Evolutionary conservation across 2,888 invertebrate species (phyloP).

Genomic region (Xylocampa areola): DNA sequence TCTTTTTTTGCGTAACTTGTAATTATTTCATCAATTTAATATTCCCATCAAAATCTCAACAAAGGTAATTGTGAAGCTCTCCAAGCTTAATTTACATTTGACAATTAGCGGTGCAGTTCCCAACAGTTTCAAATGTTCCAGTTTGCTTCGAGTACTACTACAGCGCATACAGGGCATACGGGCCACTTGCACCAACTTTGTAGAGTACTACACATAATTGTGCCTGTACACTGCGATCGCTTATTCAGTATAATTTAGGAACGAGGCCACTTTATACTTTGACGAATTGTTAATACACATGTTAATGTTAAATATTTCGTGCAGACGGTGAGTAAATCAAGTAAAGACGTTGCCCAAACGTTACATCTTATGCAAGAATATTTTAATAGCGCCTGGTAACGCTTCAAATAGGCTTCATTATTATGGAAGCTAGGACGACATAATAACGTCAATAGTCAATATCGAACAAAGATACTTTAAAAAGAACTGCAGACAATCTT

Average conservation of each 20-base stretch:
- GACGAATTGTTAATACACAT: not conserved
- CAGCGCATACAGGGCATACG: slow-evolving; percentile 31
- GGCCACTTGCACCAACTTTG: slow-evolving; percentile 39
- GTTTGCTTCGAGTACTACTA: slow-evolving; percentile 34
- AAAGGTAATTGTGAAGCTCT: slow-evolving; percentile 27
- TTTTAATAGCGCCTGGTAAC: not conserved
- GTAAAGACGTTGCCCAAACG: too few relatives aligned
- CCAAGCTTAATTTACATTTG: slow-evolving; percentile 34
- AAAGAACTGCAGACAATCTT: not conserved
- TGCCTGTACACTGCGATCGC: slow-evolving; percentile 8
- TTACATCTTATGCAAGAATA: too few relatives aligned
- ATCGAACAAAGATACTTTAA: slow-evolving; percentile 7
- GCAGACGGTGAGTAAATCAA: not conserved
- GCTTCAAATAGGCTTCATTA: not conserved
- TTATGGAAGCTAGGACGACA: not conserved
- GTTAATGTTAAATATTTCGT: not conserved
- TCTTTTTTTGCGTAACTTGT: too few relatives aligned
- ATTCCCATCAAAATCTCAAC: slow-evolving; percentile 8
- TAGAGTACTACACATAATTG: slow-evolving; percentile 36
- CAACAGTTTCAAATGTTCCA: slow-evolving; percentile 45
- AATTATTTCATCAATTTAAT: too few relatives aligned
- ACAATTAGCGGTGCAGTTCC: slow-evolving; percentile 38
- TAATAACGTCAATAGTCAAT: slow-evolving; percentile 10
- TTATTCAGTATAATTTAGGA: slow-evolving; percentile 21
- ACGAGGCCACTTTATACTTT: not conserved